Percentiles rank a stretch among this genome's conserved stretches.
These are phyloP conservation scores for Noctua fimbriata DNA, from an alignment of 2,888 invertebrate genomes.

Conservation along the genomic window DNA sequence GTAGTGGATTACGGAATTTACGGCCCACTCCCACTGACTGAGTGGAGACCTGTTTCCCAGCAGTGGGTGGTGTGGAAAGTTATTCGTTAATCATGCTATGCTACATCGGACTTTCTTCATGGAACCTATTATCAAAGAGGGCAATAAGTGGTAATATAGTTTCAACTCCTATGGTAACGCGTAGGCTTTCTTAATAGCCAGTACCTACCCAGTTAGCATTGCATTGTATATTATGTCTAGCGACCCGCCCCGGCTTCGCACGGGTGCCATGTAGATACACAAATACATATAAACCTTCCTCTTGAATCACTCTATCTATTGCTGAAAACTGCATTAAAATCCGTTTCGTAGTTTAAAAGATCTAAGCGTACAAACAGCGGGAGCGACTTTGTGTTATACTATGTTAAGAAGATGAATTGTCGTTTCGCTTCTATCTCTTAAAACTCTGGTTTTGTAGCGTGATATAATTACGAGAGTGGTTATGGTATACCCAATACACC, in stretches of 20 bases:
- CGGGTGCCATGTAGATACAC: too few species aligned
- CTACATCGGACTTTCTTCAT: neutral
- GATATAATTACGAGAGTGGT: neutral
- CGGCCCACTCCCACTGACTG: too few species aligned
- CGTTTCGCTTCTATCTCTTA: neutral
- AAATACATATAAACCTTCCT: too few species aligned
- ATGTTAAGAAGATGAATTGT: neutral
- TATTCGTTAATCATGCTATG: neutral
- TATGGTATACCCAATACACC: slow-evolving; percentile 5
- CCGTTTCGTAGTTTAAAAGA: too few species aligned
- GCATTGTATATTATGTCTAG: neutral
- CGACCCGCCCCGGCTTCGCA: too few species aligned
- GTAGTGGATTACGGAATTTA: too few species aligned
- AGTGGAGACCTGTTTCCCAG: neutral
- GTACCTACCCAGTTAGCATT: neutral
- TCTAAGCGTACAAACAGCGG: too few species aligned
- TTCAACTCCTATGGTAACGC: neutral
- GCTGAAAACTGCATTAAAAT: too few species aligned
- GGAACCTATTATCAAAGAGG: neutral
- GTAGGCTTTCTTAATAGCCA: neutral
- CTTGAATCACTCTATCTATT: too few species aligned
- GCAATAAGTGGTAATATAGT: neutral
- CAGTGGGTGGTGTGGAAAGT: neutral
- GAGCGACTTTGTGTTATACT: too few species aligned
- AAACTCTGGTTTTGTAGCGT: neutral